These are phyloP conservation scores for western clawed frog (Xenopus tropicalis) DNA, from an alignment of 2,113 vertebrate genomes.

Conservation along the genomic window UCB_Xtro_10.0 CM004448.2:30368501-30369000, in stretches of 20 bases:
- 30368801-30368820: slow-evolving; percentile 89
- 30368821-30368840: slow-evolving; percentile 62
- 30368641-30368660: slow-evolving; percentile 47
- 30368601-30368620: slow-evolving; percentile 47
- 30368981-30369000: slow-evolving; percentile 57
- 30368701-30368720: slow-evolving; percentile 62
- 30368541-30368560: slow-evolving; percentile 40
- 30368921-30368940: slow-evolving; percentile 49
- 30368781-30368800: slow-evolving; percentile 84
- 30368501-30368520: slow-evolving; percentile 47
- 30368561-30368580: slow-evolving; percentile 51
- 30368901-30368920: slow-evolving; percentile 50
- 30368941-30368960: slow-evolving; percentile 52
- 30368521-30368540: slow-evolving; percentile 50
- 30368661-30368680: slow-evolving; percentile 50
- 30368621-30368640: slow-evolving; percentile 33
- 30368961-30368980: slow-evolving; percentile 46
- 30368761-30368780: slow-evolving; percentile 92
- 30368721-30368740: slow-evolving; percentile 71
- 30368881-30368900: slow-evolving; percentile 49
- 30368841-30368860: slow-evolving; percentile 51
- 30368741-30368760: slow-evolving; percentile 85
- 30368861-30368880: slow-evolving; percentile 50
- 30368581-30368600: slow-evolving; percentile 47
- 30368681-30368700: slow-evolving; percentile 59